Percentiles rank a stretch among this genome's conserved stretches.
Evolutionary conservation across 2,113 vertebrate species (phyloP).

Genomic region (Oncorhynchus masou): DNA sequence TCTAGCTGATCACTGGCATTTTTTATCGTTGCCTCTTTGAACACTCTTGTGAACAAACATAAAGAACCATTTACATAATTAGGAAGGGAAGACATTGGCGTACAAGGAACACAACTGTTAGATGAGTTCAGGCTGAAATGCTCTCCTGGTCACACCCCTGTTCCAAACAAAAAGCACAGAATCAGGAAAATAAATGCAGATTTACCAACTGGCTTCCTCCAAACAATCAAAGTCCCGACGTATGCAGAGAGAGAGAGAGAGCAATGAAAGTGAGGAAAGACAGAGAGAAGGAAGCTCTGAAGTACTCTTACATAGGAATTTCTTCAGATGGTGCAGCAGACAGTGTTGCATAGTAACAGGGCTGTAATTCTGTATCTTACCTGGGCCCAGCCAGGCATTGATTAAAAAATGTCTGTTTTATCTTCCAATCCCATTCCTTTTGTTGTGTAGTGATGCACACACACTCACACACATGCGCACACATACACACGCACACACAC

Average conservation of each 20-base stretch:
- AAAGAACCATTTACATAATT: slow-evolving; percentile 26
- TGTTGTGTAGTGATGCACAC: slow-evolving; percentile 23
- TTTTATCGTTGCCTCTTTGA: slow-evolving; percentile 3
- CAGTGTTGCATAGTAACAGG: slow-evolving; percentile 62
- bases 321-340: slow-evolving; percentile 30
- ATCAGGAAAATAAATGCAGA: background rate
- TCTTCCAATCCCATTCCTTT: slow-evolving; percentile 34
- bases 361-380: slow-evolving; percentile 30
- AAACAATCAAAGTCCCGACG: slow-evolving; percentile 28
- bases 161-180: background rate
- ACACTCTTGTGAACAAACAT: slow-evolving; percentile 29
- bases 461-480: too few relatives aligned
- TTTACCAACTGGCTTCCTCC: too few relatives aligned
- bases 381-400: slow-evolving; percentile 33
- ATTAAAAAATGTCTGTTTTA: slow-evolving; percentile 49
- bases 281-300: slow-evolving; percentile 32
- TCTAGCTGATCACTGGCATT: too few relatives aligned
- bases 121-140: background rate
- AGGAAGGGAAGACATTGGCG: too few relatives aligned
- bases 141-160: background rate
- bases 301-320: slow-evolving; percentile 29
- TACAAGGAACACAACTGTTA: background rate
- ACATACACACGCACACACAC: too few relatives aligned
- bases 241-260: slow-evolving; percentile 10
- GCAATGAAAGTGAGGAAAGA: slow-evolving; percentile 9